Evolutionary conservation across 2,113 vertebrate genomes (phyloP), one percentile per base, ranked within the genome.

Genomic region (Notiomystis cincta): DNA sequence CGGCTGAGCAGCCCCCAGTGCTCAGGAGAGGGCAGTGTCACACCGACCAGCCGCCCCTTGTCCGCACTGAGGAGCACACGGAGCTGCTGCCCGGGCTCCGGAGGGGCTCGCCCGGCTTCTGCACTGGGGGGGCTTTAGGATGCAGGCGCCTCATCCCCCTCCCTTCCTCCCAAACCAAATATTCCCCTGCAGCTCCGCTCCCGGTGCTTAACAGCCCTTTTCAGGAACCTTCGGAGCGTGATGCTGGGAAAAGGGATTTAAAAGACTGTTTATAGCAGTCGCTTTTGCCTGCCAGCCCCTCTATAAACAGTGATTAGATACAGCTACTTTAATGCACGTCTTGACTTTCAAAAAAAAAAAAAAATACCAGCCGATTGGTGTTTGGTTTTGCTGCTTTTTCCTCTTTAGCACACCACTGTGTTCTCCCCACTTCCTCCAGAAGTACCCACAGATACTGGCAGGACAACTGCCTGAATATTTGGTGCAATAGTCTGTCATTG

Each of bases 1-100:
- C 44, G 37, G 91, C 79, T 50, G 85, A 93, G 64, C 4, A 1
- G 25, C 10, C 10, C 30, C 64, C 4, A 53, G 12, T 44, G 94
- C 87, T 96, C 96, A 23, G 95, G 92, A 97, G 96, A 93, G 93
- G 96, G 95, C 95, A 96, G 90, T 97, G 95, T 95, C 87, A 94
- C 94, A 58, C 87, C 78, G 4, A 62, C 1, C 18, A 95, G 93
- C 86, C 27, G 0, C 28, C 22, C 66, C n/a, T 1, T 3, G 1
- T 1, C 57, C 23, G 0, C 0, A 27, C 9, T 6, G 4, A 11
- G 54, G 13, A 2, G 1, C 2, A 0, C 8, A 0, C 2, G 35
- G 81, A 51, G 81, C 10, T 78, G 18, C 58, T 42, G 2, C 33
- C 38, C 23, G 20, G 13, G 10, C 2, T 7, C 9, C 6, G 1